A percentile compares a stretch with the other conserved stretches of the same genome.
Evolutionary conservation across 2,113 vertebrate genomes (phyloP).

Genomic region (Odontesthes bonariensis): DNA sequence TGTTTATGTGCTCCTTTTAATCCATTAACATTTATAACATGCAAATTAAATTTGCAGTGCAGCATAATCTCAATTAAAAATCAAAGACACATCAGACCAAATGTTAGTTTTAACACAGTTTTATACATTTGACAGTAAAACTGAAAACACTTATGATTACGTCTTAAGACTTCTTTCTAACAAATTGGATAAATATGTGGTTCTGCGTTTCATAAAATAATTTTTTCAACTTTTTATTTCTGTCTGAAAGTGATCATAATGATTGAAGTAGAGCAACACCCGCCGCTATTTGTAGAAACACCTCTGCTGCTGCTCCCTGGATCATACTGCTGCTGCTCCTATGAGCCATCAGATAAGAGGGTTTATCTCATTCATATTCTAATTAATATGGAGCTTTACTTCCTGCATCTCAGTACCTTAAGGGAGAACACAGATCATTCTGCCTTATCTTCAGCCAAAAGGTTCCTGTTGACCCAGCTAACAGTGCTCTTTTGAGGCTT

Average conservation of each 20-base stretch:
- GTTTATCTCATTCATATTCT: slow-evolving; percentile 81
- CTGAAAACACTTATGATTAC: background rate
- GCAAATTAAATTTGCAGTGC: background rate
- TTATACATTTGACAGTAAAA: background rate
- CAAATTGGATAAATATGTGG: background rate
- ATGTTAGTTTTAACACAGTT: background rate
- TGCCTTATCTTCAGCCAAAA: slow-evolving; percentile 72
- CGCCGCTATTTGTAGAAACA: slow-evolving; percentile 27
- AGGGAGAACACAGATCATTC: slow-evolving; percentile 73
- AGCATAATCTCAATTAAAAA: background rate
- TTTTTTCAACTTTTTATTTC: background rate
- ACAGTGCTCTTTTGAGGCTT: slow-evolving; percentile 43
- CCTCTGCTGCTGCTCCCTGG: slow-evolving; percentile 39
- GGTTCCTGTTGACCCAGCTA: slow-evolving; percentile 58
- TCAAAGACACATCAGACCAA: background rate
- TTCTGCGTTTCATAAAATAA: background rate
- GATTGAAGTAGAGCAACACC: slow-evolving; percentile 42
- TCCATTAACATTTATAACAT: background rate
- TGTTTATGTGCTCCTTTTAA: background rate
- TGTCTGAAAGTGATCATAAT: slow-evolving; percentile 1
- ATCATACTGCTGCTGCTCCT: slow-evolving; percentile 59
- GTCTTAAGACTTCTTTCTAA: background rate
- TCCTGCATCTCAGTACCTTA: slow-evolving; percentile 69
- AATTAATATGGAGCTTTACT: slow-evolving; percentile 81
- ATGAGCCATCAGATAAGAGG: slow-evolving; percentile 75